Base-by-base conservation (phyloP, 1,140 invertebrate species). In the Helicorthomorpha holstii region DNA sequence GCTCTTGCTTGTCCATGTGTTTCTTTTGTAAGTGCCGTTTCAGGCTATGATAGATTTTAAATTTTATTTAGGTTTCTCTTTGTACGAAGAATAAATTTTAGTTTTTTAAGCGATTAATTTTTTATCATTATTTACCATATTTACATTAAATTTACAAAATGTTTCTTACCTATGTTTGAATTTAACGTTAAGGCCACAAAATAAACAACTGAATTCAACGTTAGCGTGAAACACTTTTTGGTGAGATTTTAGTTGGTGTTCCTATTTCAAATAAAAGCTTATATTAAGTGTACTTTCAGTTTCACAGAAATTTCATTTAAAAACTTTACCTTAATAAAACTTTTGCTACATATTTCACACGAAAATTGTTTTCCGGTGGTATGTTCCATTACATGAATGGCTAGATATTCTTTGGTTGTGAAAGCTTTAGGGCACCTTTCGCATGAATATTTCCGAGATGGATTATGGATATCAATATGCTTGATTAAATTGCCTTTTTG, bases 401-500 rank as follows among this genome's bases (percentile, higher is more conserved):
- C 63, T 29, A 70, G 55, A 57, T 71, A 71, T 53, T 69, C 69
- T 43, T 65, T 68, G 38, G 66, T 70, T 45, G 64, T 65, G 62
- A 69, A 72, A 16, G 56, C 53, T 43, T 63, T 64, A 1, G 45
- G 27, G 58, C 67, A 69, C 14, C 60, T 57, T 1, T 56, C 53
- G 54, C 68, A 72, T 16, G 53, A 57, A 52, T 66, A 66, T 22
- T 58, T 60, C 53, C 59, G 60, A 25, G 59, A 62, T 49, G 60
- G 63, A 41, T 60, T 61, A 56, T 66, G 69, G 22, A 61, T 65
- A 42, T 61, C 65, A 58, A 61, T 63, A 51, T 69, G 71, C 27
- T 64, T 67, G 54, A 59, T 64, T 58, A 68, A 60, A 56, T 69
- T 73, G 48, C 63, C 69, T 53, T 66, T 69, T 59, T 72, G 70